These are phyloP conservation scores for Procambarus virginalis DNA, from an alignment of 1,140 invertebrate species.

Conservation along the genomic window DNA sequence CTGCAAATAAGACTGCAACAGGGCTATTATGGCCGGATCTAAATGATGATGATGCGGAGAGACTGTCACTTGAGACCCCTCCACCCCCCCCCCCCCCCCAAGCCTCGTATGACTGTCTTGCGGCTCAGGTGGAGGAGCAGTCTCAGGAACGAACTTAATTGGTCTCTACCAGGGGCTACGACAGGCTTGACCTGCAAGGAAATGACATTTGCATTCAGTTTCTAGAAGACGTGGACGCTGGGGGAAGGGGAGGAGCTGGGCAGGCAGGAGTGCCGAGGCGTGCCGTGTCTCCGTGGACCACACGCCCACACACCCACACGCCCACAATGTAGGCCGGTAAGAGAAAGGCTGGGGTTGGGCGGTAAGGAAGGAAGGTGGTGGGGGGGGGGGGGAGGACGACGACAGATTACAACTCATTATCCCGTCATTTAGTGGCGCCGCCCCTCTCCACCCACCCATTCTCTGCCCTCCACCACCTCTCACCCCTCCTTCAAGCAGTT, in stretches of 20 bases:
- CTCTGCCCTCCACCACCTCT: background rate
- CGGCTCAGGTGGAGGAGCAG: no score
- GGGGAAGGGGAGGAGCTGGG: background rate
- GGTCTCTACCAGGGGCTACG: no score
- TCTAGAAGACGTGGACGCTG: background rate
- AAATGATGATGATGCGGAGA: no score
- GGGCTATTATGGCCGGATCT: no score
- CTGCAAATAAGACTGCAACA: no score
- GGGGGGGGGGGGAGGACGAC: background rate
- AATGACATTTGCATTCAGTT: no score
- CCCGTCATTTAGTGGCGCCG: background rate
- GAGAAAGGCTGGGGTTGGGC: slow-evolving; percentile 23
- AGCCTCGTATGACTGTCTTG: no score
- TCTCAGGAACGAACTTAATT: no score
- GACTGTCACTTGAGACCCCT: no score
- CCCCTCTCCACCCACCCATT: slow-evolving; percentile 1
- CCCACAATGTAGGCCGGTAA: slow-evolving; percentile 20
- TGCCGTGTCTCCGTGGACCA: background rate
- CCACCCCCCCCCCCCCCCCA: no score
- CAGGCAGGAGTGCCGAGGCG: background rate
- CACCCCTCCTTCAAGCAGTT: background rate
- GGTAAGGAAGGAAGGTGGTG: background rate
- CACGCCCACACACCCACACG: background rate
- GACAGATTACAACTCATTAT: slow-evolving; percentile 42
- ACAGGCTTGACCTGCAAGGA: no score